Evolutionary conservation across 2,113 vertebrate genomes (phyloP).

Genomic region (Salvelinus fontinalis): DNA sequence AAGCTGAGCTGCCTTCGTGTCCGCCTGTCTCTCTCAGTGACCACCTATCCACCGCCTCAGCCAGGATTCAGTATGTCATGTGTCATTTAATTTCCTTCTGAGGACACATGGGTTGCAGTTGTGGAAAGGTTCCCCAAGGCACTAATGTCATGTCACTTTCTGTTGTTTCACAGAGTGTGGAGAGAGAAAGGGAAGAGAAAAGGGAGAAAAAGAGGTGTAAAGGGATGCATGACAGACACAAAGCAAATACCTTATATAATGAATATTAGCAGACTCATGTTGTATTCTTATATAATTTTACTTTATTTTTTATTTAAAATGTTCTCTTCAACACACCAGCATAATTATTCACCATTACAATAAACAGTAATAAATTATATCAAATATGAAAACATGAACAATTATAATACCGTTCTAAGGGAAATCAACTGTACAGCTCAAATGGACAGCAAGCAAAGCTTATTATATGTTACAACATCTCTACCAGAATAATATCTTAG

Average conservation of each 20-base stretch:
- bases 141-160: constrained; percentile 11
- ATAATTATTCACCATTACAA: background rate
- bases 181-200: background rate
- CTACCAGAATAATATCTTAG: constrained; percentile 27
- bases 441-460: constrained; percentile 11
- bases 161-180: constrained; percentile 6
- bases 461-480: background rate
- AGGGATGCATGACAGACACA: background rate
- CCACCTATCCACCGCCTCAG: background rate
- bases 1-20: background rate
- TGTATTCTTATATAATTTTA: background rate
- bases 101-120: background rate
- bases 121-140: background rate
- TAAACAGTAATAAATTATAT: background rate
- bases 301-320: background rate
- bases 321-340: background rate
- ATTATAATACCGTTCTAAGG: constrained; percentile 16
- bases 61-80: background rate
- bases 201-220: background rate
- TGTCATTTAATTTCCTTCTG: background rate
- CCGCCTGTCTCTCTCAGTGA: background rate
- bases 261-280: background rate
- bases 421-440: constrained; percentile 14
- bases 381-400: background rate
- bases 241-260: background rate